Conservation (phyloP, 2,797 vertebrate genomes). For the Remorina albescens region DNA sequence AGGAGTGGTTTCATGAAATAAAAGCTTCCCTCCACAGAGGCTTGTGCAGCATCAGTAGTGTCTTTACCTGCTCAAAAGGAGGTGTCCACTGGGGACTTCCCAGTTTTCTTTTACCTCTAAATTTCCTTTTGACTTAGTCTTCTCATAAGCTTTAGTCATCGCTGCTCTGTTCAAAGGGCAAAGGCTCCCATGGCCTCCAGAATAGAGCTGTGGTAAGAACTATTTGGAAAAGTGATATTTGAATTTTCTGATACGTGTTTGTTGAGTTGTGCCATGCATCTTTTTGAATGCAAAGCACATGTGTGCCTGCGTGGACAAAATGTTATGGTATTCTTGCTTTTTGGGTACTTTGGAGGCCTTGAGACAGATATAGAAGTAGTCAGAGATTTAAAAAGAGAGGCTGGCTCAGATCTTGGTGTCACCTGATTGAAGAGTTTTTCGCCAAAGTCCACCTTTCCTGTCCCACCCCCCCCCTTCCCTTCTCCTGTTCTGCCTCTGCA, state of each 20-base stretch:
- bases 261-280: constrained; percentile 24
- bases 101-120: constrained; percentile 3
- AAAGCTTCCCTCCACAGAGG: constrained; percentile 11
- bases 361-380: constrained; percentile 14
- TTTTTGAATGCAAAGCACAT: constrained; percentile 21
- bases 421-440: constrained; percentile 77
- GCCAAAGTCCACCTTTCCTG: constrained; percentile 66
- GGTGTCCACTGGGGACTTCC: constrained; percentile 13
- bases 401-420: constrained; percentile 60
- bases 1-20: constrained; percentile 24
- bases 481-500: constrained; percentile 67
- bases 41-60: constrained; percentile 9
- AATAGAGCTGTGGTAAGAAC: constrained; percentile 14
- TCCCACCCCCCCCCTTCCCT: constrained; percentile 47
- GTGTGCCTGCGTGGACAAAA: constrained; percentile 13
- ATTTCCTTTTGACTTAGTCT: constrained; percentile 36
- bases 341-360: constrained; percentile 16
- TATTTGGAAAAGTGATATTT: constrained; percentile 25
- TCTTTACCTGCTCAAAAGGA: constrained; percentile 37
- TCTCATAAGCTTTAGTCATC: constrained; percentile 28
- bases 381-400: constrained; percentile 29
- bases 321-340: constrained; percentile 21
- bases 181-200: constrained; percentile 40
- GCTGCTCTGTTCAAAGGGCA: constrained; percentile 35
- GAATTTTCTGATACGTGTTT: constrained; percentile 13